Base-by-base conservation (phyloP, 2,797 vertebrate genomes). In the Neomorphus geoffroyi region DNA sequence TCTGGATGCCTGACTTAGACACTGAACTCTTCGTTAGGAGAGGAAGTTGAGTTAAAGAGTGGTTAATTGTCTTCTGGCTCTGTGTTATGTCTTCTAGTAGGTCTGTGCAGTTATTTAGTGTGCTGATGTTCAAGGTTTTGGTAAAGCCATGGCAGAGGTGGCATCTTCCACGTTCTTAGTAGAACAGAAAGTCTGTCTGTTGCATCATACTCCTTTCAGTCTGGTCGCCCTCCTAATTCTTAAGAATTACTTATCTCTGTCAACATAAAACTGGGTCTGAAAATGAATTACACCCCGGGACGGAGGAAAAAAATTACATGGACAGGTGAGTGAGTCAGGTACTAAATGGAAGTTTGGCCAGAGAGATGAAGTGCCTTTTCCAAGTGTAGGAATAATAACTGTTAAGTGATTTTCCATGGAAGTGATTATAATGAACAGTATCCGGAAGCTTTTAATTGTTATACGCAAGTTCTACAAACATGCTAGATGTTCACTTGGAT, bases 361-460 rank as follows among this genome's bases (percentile, higher is more conserved):
- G 77, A 62, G 37, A 84, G 41, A 66, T 92, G 66, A 65, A 92
- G 60, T 74, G 85, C 48, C 89, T 90, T 66, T 96, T 88, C 81
- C 82, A 62, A 69, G 45, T 46, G 33, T 57, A 37, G 74, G 30
- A 85, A 46, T 86, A 73, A 45, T 91, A 62, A 24, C 39, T 91
- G 41, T 87, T 57, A 58, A 88, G 86, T 79, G 65, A 89, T 91
- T 96, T 66, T 84, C 51, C 37, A 18, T 35, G 80, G 39, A 88
- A 69, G 27, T 33, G 64, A 22, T 79, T 87, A 62, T 17, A 86
- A 22, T 88, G 74, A 92, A 79, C 79, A 83, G 54, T 66, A 86
- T 35, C 14, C 11, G 48, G 56, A 92, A 91, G 56, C 45, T 87
- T 92, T 75, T 90, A 74, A 88, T 90, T 95, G 86, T 92, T 95